Base-by-base conservation (phyloP, 2,888 invertebrate species). In the Cantharis rustica region DNA sequence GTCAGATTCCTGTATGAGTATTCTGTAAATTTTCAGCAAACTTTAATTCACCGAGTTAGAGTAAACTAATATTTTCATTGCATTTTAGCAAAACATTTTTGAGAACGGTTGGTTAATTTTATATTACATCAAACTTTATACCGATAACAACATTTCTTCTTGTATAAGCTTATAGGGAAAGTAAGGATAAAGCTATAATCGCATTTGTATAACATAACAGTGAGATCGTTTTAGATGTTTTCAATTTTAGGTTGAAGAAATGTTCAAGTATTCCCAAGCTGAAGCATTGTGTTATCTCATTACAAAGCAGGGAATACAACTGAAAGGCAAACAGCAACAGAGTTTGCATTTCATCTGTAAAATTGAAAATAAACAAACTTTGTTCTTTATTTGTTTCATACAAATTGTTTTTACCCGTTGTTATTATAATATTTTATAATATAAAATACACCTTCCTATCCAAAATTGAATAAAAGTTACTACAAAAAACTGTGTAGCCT, bases 361-460 rank as follows among this genome's bases (percentile, higher is more conserved):
- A 84, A 85, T 85, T 84, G 84, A 84, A 84, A 83, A 82, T 83
- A 84, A 85, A 85, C 84, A 84, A 75, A 78, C 76, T 78, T 79
- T 80, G 47, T 63, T 70, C 69, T 77, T 80, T 81, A 80, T 81
- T 80, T 77, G 71, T 69, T 66, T 62, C 69, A 27, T 26, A 31
- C 61, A 74, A 71, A 77, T 77, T 74, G 77, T 71, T 73, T 76
- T 68, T 68, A 71, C 27, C 62, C 27, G 20, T 26, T 16, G 23
- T 27, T 68, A 27, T 27, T 27, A 27, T 27, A 27, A 23, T 68
- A 64, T 17, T 64, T 64, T 64, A 64, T 64, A 68, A 68, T 68
- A 23, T 68, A 68, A 23, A 20, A 68, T 68, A 68, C 10, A 47
- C 47, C 47, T 47, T 47, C 47, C 47, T 9, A n/a, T 47, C 7